Base-by-base conservation (phyloP, 2,888 invertebrate genomes). In the Nomada ferruginata region DNA sequence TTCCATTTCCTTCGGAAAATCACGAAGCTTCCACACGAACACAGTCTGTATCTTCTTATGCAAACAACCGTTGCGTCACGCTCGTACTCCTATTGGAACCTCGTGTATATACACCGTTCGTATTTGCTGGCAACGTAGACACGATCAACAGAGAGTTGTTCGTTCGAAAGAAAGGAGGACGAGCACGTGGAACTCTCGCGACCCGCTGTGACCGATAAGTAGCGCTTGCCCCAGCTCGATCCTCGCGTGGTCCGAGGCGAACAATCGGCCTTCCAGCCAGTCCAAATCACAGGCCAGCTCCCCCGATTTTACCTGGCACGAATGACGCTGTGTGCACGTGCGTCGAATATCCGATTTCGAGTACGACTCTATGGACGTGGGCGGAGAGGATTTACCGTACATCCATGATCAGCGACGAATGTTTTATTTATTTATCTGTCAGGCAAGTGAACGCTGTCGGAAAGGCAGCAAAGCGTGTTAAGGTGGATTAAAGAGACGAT, bases 21-120 rank as follows among this genome's bases (percentile, higher is more conserved):
- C 60, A 60, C 23, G 26, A 57, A 23, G 42, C 36, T 81, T 82
- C 79, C 71, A 76, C 20, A 59, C 63, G 65, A 68, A 66, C 76
- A 47, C 78, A 47, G 26, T 36, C 63, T 83, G 84, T 90, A 90
- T 90, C 88, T 88, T 66, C 83, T 88, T 88, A 84, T 79, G 90
- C 86, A 91, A 91, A 91, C 82, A 89, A 68, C 71, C 70, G 83
- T 91, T 91, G 84, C 91, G 81, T 90, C 89, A 91, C 76, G 63
- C 61, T 70, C 66, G 70, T 70, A 73, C 63, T 47, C 80, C 82
- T 82, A 85, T 81, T 79, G 75, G 59, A 29, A 65, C 57, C 71
- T 66, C 44, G 69, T 73, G 72, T 76, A 36, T 36, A 36, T 36
- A 79, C 78, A 83, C 63, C 72, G 64, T 42, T 81, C 71, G 65